Conservation (phyloP, 2,113 vertebrate genomes). For the Arvicanthis niloticus region DNA sequence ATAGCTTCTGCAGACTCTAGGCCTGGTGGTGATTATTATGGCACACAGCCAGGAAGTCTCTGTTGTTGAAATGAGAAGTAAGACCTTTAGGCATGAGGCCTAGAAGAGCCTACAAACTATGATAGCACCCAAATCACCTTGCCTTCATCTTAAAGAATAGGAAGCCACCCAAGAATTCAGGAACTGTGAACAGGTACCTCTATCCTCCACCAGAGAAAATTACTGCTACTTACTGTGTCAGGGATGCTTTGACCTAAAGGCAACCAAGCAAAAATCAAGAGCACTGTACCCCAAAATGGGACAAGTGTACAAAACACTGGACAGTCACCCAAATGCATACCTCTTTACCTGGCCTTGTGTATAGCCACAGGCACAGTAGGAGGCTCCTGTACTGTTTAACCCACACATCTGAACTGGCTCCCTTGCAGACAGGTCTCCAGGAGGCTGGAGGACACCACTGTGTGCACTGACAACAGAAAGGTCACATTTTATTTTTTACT, state of each 20-base stretch:
- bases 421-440: not conserved
- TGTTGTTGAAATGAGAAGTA: not conserved
- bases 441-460: not conserved
- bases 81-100: not conserved
- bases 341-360: not conserved
- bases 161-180: not conserved
- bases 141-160: no score
- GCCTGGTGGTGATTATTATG: not conserved
- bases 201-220: not conserved
- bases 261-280: not conserved
- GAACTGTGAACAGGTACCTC: not conserved
- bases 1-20: not conserved
- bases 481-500: not conserved
- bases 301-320: not conserved
- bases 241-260: not conserved
- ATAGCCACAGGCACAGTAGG: not conserved
- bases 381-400: not conserved
- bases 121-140: not conserved
- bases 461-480: not conserved
- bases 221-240: not conserved
- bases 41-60: not conserved
- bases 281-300: no score
- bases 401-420: not conserved
- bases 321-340: not conserved
- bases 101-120: not conserved